Evolutionary conservation across 1,140 invertebrate genomes (phyloP).

Genomic region (Lethocerus indicus): DNA sequence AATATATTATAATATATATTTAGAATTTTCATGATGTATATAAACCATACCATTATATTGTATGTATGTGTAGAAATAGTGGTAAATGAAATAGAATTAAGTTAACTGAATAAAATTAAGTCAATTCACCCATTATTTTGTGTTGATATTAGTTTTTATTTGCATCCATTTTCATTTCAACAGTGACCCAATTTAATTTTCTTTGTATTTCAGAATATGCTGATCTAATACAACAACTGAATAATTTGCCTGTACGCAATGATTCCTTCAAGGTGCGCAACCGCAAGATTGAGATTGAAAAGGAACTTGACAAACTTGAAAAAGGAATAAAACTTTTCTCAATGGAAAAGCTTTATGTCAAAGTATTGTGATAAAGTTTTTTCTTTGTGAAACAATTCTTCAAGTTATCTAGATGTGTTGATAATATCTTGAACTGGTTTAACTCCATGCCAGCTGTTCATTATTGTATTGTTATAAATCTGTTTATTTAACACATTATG

Average conservation of each 20-base stretch:
- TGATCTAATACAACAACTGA: background rate
- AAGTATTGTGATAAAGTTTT: too few relatives aligned
- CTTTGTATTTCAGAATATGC: slow-evolving; percentile 1
- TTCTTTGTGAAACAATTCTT: too few relatives aligned
- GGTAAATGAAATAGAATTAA: background rate
- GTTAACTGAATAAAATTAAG: background rate
- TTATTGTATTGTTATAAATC: too few relatives aligned
- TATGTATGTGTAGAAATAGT: background rate
- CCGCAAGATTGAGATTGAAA: background rate
- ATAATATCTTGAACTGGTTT: too few relatives aligned
- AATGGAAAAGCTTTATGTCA: background rate
- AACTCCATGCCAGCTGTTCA: too few relatives aligned
- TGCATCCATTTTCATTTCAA: background rate
- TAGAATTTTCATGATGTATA: background rate
- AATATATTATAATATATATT: too few relatives aligned
- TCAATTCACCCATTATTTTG: background rate
- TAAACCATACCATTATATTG: background rate
- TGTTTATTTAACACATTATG: too few relatives aligned
- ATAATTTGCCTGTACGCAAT: background rate
- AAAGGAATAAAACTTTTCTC: slow-evolving; percentile 2
- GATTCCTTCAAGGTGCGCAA: background rate
- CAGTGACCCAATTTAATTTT: background rate
- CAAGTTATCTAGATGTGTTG: too few relatives aligned
- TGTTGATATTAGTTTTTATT: background rate
- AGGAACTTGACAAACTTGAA: background rate